Base-by-base conservation (phyloP, 23 tunicate species). In the Halocynthia roretzi region DNA sequence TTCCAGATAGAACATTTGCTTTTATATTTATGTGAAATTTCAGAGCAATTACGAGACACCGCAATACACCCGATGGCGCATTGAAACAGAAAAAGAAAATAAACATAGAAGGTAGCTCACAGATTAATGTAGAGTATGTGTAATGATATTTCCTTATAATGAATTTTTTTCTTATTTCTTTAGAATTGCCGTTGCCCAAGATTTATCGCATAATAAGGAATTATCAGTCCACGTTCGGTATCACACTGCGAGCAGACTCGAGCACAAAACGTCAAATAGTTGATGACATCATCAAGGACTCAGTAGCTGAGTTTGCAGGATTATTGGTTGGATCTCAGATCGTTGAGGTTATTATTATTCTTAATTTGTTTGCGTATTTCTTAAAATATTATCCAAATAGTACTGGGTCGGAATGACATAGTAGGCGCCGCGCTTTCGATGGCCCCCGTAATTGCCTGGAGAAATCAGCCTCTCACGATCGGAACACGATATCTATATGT, bases 171-270 rank as follows among this genome's bases (percentile, higher is more conserved):
- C 5, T 54, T 74, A 0, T 74, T 48, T 74, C 2, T 18, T n/a
- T 66, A 90, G 97, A 94, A 50, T 80, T 94, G 9, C 99, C 99
- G 53, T 54, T 49, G 8, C 99, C 99, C 22, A 94, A 88, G 62
- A n/a, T 88, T 6, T 84, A 70, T 66, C 90, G 99, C 7, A 67
- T 94, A 6, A 82, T 77, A 48, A 77, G 85, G 44, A 31, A 31
- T 31, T 31, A 31, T 31, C 44, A 31, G 44, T 31, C 44, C 44
- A 31, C 44, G 44, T 31, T 31, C 4, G 44, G 44, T 31, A 31
- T 31, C 44, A 31, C 44, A 31, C 44, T 31, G 44, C 44, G 44
- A 31, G 44, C 44, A 31, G 44, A 31, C 44, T 4, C 44, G 4
- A 31, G 44, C 44, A 77, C 87, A 60, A 88, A 84, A 14, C 77